Evolutionary conservation across 2,797 vertebrate genomes (phyloP).

Genomic region (Alectoris magna): DNA sequence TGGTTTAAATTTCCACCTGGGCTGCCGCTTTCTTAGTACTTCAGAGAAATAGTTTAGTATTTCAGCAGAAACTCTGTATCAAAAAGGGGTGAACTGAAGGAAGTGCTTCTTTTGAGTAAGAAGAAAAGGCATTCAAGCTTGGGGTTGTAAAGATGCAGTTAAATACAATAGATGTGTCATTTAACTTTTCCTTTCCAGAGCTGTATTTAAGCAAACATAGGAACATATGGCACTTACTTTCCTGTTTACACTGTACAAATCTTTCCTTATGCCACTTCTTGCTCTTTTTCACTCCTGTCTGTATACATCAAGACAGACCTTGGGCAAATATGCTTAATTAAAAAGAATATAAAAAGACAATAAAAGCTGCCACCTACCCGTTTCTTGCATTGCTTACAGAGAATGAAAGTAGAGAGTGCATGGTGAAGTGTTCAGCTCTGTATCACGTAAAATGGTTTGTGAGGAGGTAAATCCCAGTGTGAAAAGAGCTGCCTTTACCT

Average conservation of each 20-base stretch:
- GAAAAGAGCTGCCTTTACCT: not conserved
- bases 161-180: not conserved
- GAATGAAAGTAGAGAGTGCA: accelerated
- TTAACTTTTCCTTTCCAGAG: not conserved
- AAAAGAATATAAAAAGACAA: not conserved
- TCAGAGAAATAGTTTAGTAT: not conserved
- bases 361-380: not conserved
- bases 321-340: not conserved
- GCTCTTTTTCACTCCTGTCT: slow-evolving; percentile 12
- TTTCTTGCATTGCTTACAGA: not conserved
- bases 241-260: not conserved
- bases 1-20: not conserved
- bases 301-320: not conserved
- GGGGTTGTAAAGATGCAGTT: not conserved
- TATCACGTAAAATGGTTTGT: not conserved
- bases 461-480: not conserved
- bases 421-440: not conserved
- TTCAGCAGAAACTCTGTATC: not conserved
- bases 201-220: not conserved
- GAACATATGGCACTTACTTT: not conserved
- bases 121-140: not conserved
- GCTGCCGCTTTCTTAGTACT: not conserved
- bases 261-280: not conserved
- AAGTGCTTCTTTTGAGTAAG: not conserved
- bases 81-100: not conserved